Conservation (phyloP, 2,888 invertebrate genomes). For the Sarcophaga rosellei region DNA sequence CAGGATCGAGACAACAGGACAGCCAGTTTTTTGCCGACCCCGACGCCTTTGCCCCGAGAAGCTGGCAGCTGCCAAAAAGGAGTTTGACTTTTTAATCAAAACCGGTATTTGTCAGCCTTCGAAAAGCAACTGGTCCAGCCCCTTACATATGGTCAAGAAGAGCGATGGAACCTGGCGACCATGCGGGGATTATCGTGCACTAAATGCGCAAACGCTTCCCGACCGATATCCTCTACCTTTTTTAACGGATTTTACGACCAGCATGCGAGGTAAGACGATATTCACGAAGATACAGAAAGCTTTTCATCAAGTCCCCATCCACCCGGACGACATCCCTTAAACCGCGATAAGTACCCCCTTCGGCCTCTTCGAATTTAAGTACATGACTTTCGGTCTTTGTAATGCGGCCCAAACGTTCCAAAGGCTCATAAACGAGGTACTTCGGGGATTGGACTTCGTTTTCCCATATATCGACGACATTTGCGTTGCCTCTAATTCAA, state of each 20-base stretch:
- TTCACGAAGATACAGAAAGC: constrained; percentile 56
- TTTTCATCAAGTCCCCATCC: constrained; percentile 46
- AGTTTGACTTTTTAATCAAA: constrained; percentile 34
- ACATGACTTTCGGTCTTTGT: constrained; percentile 45
- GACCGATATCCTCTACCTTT: constrained; percentile 34
- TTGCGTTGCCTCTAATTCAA: constrained; percentile 43
- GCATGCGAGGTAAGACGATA: constrained; percentile 29
- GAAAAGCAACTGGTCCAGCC: no score
- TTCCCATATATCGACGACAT: constrained; percentile 64
- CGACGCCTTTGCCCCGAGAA: not conserved
- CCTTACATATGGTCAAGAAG: no score
- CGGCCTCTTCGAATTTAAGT: constrained; percentile 33
- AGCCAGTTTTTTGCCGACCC: constrained; percentile 1
- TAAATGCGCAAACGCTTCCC: no score
- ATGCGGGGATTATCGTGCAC: no score
- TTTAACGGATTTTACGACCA: constrained; percentile 31
- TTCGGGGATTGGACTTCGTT: constrained; percentile 30
- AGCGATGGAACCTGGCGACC: no score
- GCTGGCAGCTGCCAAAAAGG: constrained; percentile 16
- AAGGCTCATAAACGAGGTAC: constrained; percentile 48
- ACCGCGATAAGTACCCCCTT: constrained; percentile 48
- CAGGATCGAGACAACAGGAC: constrained; percentile 29
- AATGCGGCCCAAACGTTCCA: constrained; percentile 9
- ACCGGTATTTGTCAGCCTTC: no score
- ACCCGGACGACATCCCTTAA: constrained; percentile 29